A percentile compares a stretch with the other conserved stretches of the same genome.
Evolutionary conservation across 2,888 invertebrate genomes (phyloP).

Genomic region (Limnephilus rhombicus): DNA sequence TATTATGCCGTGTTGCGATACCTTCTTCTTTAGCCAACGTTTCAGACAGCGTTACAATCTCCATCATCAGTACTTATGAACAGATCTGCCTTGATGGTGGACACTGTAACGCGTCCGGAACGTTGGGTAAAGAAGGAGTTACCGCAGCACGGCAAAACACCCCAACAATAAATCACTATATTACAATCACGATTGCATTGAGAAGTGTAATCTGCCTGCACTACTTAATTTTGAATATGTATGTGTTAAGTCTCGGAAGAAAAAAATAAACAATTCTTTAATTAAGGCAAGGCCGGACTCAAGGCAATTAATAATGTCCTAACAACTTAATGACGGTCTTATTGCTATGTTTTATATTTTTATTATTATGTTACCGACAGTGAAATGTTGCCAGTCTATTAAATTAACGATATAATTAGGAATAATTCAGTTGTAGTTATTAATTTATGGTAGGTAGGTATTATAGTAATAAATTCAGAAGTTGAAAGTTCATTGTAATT

Average conservation of each 20-base stretch:
- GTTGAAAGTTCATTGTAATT: neutral
- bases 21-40: too few relatives aligned
- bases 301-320: neutral
- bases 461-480: neutral
- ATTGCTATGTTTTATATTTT: neutral
- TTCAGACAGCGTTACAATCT: too few relatives aligned
- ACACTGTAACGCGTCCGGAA: too few relatives aligned
- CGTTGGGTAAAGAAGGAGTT: too few relatives aligned
- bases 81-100: too few relatives aligned
- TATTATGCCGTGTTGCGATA: too few relatives aligned
- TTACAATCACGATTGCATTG: neutral
- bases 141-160: too few relatives aligned
- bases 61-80: too few relatives aligned
- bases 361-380: neutral
- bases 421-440: neutral
- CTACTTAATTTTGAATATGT: neutral
- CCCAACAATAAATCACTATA: too few relatives aligned
- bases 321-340: neutral
- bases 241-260: neutral
- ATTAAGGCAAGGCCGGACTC: neutral
- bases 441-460: neutral
- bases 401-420: neutral
- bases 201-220: neutral
- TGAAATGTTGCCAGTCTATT: conserved; percentile 1
- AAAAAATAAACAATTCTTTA: neutral